Conservation (phyloP, 2,888 invertebrate species). For the Troilus luridus region DNA sequence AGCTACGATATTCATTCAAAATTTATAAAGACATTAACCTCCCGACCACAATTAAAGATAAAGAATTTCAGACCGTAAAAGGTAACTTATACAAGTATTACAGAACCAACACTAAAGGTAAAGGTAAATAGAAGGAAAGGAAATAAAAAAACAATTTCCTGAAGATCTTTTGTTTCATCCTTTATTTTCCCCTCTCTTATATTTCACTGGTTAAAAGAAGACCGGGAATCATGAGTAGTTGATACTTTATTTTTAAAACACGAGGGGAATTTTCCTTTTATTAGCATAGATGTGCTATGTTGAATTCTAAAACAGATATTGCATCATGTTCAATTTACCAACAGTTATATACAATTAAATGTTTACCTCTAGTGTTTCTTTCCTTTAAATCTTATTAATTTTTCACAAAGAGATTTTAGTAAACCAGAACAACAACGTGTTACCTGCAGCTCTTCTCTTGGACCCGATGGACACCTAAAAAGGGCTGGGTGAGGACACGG, state of each 20-base stretch:
- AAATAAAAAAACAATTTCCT: constrained; percentile 24
- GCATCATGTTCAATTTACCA: background rate
- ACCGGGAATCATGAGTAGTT: background rate
- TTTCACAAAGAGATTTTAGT: background rate
- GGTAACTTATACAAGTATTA: constrained; percentile 9
- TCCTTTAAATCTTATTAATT: background rate
- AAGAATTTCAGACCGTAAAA: background rate
- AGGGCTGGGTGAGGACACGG: too few relatives aligned
- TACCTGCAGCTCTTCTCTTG: too few relatives aligned
- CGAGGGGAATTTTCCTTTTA: background rate
- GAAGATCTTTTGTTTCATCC: constrained; percentile 2
- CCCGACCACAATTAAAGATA: background rate
- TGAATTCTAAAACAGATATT: background rate
- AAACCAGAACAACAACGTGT: background rate
- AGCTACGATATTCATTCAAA: too few relatives aligned
- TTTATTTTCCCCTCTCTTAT: background rate
- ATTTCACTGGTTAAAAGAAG: background rate
- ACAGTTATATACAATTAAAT: background rate
- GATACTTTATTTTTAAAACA: background rate
- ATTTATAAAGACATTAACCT: too few relatives aligned
- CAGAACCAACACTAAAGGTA: background rate
- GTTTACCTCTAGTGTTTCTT: background rate
- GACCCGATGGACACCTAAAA: too few relatives aligned
- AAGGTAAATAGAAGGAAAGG: constrained; percentile 13
- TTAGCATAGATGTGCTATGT: background rate